A percentile compares a stretch with the other conserved stretches of the same genome.
These are phyloP conservation scores for Cliona cf. orientalis DNA, from an alignment of 37 sponge, comb jelly and placozoan species.

Conservation along the genomic window DNA sequence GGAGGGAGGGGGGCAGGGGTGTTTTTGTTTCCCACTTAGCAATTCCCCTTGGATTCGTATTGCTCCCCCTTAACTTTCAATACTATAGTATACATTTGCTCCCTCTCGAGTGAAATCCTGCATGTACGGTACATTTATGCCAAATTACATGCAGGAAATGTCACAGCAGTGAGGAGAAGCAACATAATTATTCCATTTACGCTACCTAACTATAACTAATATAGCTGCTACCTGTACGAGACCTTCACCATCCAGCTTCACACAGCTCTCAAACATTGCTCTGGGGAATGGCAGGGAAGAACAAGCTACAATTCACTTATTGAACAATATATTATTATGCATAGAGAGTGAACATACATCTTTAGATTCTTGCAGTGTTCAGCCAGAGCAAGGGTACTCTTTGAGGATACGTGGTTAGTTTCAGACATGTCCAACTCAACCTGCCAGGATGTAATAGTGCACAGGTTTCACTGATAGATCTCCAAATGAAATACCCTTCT, in stretches of 20 bases:
- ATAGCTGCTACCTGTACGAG: conserved; percentile 54
- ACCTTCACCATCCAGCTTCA: conserved; percentile 64
- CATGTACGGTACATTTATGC: no score
- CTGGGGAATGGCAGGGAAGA: conserved; percentile 44
- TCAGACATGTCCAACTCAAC: conserved; percentile 59
- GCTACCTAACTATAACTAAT: no score
- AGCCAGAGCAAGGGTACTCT: conserved; percentile 52
- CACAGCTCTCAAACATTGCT: conserved; percentile 68
- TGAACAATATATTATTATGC: neutral
- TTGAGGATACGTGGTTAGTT: conserved; percentile 45
- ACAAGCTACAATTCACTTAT: neutral
- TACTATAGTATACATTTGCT: no score
- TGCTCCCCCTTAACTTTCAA: no score
- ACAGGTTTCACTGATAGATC: neutral
- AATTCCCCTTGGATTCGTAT: no score
- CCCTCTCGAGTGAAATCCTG: no score
- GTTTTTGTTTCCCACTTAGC: no score
- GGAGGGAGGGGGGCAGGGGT: no score
- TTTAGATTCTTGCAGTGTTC: conserved; percentile 61
- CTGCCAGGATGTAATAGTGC: conserved; percentile 28
- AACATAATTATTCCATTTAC: no score
- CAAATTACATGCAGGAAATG: no score
- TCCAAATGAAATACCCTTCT: neutral
- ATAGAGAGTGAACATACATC: conserved; percentile 45
- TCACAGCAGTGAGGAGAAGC: neutral